Percentiles rank a stretch among this genome's conserved stretches.
Conservation (phyloP, 2,797 vertebrate species). For the Momotus momota region DNA sequence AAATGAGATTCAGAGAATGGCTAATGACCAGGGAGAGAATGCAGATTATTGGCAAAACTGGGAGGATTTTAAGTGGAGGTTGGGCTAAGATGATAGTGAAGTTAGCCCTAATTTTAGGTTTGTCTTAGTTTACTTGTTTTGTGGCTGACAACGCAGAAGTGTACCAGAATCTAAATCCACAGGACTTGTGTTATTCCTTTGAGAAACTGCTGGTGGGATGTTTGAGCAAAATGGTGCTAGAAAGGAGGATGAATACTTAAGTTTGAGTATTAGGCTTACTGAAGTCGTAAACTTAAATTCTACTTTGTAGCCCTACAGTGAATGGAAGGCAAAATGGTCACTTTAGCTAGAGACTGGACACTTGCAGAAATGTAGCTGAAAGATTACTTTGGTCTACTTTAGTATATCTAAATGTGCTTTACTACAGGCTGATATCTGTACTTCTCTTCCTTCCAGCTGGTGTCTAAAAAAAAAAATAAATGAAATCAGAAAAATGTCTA, state of each 20-base stretch:
- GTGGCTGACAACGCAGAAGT: not conserved
- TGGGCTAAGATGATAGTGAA: not conserved
- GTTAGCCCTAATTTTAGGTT: not conserved
- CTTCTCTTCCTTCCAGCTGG: not conserved
- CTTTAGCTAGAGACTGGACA: not conserved
- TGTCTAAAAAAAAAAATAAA: conserved; percentile 3
- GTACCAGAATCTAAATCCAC: not conserved
- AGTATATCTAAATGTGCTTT: not conserved
- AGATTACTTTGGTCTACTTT: conserved; percentile 3
- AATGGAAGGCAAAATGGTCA: not conserved
- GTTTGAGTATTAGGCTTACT: not conserved
- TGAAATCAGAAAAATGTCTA: conserved; percentile 12
- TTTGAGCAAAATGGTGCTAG: not conserved
- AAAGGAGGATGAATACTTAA: not conserved
- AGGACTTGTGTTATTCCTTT: not conserved
- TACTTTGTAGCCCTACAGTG: not conserved
- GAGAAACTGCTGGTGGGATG: not conserved
- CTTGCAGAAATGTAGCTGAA: not conserved
- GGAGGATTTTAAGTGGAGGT: not conserved
- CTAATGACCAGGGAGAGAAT: not conserved
- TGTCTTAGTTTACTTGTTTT: not conserved
- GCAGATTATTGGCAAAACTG: not conserved
- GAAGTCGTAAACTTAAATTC: not conserved
- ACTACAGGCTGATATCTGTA: not conserved
- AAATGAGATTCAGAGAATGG: not conserved